These are phyloP conservation scores for Drosophila villosipedis DNA, from an alignment of 2,888 invertebrate genomes.

Conservation along the genomic window DNA sequence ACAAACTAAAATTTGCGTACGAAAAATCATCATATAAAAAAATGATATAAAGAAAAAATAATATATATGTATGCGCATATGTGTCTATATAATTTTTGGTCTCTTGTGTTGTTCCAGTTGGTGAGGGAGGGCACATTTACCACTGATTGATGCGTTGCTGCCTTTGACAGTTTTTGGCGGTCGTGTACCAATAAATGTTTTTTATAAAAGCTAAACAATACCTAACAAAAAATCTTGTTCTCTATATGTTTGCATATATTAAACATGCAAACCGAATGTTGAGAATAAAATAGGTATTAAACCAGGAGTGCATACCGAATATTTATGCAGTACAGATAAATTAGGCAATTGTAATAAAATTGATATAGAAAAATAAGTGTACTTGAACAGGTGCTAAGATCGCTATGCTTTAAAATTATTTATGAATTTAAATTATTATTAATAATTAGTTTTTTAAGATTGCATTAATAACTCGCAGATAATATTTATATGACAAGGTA, in stretches of 20 bases:
- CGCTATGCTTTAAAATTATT: background rate
- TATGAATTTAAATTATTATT: background rate
- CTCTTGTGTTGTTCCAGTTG: constrained; percentile 28
- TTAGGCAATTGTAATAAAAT: constrained; percentile 30
- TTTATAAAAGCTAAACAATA: constrained; percentile 59
- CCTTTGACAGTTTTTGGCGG: constrained; percentile 67
- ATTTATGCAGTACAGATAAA: constrained; percentile 32
- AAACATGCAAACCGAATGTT: constrained; percentile 24
- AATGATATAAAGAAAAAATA: constrained; percentile 9
- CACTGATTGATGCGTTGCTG: constrained; percentile 72
- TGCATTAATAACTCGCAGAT: background rate
- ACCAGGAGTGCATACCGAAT: constrained; percentile 46
- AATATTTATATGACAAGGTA: background rate
- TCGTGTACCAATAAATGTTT: constrained; percentile 62
- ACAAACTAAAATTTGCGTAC: constrained; percentile 63
- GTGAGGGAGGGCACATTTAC: constrained; percentile 12
- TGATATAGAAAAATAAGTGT: constrained; percentile 12
- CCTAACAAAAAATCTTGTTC: constrained; percentile 5
- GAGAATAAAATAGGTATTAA: constrained; percentile 41
- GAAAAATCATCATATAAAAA: constrained; percentile 48
- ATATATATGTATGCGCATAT: background rate
- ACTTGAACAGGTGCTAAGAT: background rate
- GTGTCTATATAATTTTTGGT: constrained; percentile 29
- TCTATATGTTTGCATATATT: constrained; percentile 13
- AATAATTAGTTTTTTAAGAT: background rate